phyloP scores from a whole-genome alignment of 1,140 invertebrate genomes.

The Lordiphosa clarofinis region DNA sequence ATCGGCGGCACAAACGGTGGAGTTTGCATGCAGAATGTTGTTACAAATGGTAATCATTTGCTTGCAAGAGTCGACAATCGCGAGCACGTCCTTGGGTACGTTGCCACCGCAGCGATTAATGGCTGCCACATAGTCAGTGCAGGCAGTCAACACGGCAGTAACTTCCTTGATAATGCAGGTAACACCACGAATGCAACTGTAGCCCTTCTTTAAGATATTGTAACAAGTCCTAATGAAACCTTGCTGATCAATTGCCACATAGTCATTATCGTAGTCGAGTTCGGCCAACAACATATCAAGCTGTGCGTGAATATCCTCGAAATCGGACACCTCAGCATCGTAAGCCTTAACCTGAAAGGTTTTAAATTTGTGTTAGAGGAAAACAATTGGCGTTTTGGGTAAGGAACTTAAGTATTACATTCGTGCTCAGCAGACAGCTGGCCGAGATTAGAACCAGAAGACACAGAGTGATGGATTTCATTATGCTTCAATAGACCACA shows the following conservation, averaged over 20 bases:
- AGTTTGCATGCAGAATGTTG: constrained; percentile 24
- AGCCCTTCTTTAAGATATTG: constrained; percentile 7
- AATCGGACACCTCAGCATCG: background rate
- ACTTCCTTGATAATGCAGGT: constrained; percentile 49
- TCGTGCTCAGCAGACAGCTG: constrained; percentile 28
- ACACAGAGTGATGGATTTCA: constrained; percentile 23
- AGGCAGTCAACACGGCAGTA: constrained; percentile 16
- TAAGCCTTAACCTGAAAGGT: constrained; percentile 1
- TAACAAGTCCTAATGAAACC: constrained; percentile 22
- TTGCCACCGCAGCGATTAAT: constrained; percentile 25
- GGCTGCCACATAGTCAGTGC: constrained; percentile 33
- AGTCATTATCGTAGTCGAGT: constrained; percentile 30
- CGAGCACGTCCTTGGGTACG: constrained; percentile 37
- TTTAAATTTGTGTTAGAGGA: background rate
- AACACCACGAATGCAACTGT: constrained; percentile 36
- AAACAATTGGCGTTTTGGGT: background rate
- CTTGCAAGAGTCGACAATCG: constrained; percentile 31
- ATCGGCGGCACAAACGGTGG: constrained; percentile 20
- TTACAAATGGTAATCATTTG: constrained; percentile 29
- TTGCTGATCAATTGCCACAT: constrained; percentile 28
- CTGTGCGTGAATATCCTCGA: background rate
- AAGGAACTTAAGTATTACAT: constrained; percentile 10
- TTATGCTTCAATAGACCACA: constrained; percentile 2
- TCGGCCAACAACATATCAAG: constrained; percentile 6
- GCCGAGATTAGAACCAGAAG: constrained; percentile 22